Percentiles rank a stretch among this genome's conserved stretches.
These are phyloP conservation scores for Dicyrtomina minuta DNA, from an alignment of 2,888 invertebrate species.

Conservation along the genomic window DNA sequence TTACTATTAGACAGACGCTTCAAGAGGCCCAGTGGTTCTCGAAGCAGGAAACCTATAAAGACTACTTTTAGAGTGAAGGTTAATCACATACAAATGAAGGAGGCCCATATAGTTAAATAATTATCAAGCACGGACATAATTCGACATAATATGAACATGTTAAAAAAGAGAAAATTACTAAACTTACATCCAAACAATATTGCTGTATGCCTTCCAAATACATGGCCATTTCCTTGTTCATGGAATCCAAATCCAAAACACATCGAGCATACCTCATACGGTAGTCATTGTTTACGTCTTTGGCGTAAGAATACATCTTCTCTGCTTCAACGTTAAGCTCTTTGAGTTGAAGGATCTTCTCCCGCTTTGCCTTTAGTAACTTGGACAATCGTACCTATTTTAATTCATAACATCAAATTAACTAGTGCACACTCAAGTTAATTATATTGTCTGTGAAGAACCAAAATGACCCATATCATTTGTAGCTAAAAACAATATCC, in stretches of 20 bases:
- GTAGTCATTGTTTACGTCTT: constrained; percentile 80
- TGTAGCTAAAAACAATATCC: not conserved
- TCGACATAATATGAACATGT: too few relatives aligned
- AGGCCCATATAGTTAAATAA: too few relatives aligned
- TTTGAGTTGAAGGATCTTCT: constrained; percentile 75
- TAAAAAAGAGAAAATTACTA: too few relatives aligned
- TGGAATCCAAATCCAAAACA: constrained; percentile 84
- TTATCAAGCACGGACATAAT: too few relatives aligned
- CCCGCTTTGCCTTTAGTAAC: constrained; percentile 77
- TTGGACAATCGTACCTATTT: constrained; percentile 75
- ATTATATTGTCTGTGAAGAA: too few relatives aligned
- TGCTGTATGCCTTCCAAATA: constrained; percentile 82
- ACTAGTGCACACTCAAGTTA: constrained; percentile 1
- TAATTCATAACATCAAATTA: constrained; percentile 20
- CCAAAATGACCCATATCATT: constrained; percentile 2
- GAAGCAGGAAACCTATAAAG: too few relatives aligned
- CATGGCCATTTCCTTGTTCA: constrained; percentile 84
- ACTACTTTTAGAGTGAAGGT: too few relatives aligned
- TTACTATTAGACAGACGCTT: too few relatives aligned
- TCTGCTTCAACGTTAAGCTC: constrained; percentile 91
- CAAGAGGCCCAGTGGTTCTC: too few relatives aligned
- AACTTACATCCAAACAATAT: constrained; percentile 69
- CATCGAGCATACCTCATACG: constrained; percentile 82
- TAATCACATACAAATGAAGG: too few relatives aligned
- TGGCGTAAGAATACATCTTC: constrained; percentile 76